Evolutionary conservation across 1,140 invertebrate genomes (phyloP).

Genomic region (Euura lappo): DNA sequence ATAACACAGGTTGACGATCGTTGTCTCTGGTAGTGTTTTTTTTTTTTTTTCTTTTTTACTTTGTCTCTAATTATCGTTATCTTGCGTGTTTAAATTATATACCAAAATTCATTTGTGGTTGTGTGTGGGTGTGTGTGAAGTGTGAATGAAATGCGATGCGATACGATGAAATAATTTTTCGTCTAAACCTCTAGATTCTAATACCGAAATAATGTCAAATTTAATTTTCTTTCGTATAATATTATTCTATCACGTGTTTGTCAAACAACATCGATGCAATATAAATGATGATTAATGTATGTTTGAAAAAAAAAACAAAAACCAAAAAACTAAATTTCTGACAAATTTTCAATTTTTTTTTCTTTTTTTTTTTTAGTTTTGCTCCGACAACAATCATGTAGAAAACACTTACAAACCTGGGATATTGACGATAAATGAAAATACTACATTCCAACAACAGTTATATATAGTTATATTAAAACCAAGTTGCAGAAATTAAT

Average conservation of each 20-base stretch:
- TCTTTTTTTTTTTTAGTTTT: no score
- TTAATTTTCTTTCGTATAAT: background rate
- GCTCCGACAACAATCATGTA: background rate
- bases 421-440: background rate
- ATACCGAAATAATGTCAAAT: background rate
- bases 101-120: background rate
- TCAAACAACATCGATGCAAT: no score
- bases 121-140: background rate
- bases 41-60: background rate
- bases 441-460: background rate
- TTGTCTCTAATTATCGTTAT: background rate
- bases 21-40: no score
- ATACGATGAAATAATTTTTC: background rate
- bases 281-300: no score
- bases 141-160: background rate
- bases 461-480: background rate
- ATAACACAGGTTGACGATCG: slow-evolving; percentile 8
- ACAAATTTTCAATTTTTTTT: no score
- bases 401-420: background rate
- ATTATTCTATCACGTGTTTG: no score
- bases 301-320: no score
- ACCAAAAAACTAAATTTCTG: no score
- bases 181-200: background rate
- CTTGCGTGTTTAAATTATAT: background rate
- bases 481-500: background rate